A percentile compares a stretch with the other conserved stretches of the same genome.
Evolutionary conservation across 2,797 vertebrate species (phyloP).

Genomic region (Coilia nasus): DNA sequence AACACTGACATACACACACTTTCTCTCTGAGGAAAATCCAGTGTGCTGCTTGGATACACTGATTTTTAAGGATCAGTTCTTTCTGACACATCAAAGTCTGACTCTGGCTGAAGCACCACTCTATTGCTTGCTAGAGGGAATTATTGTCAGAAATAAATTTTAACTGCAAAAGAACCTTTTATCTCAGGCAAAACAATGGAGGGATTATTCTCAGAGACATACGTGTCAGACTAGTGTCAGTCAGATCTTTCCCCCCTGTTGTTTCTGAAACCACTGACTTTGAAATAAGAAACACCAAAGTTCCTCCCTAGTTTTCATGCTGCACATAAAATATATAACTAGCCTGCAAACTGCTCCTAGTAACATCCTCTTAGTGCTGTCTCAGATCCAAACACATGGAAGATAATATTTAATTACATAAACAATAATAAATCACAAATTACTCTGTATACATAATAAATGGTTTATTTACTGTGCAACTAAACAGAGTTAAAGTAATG

Average conservation of each 20-base stretch:
- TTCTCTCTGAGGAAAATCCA: background rate
- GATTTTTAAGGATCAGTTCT: background rate
- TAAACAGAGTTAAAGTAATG: no score
- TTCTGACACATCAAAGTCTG: background rate
- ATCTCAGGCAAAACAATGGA: background rate
- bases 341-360: no score
- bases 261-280: background rate
- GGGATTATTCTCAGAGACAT: background rate
- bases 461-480: background rate
- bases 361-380: no score
- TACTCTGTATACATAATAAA: background rate
- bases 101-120: background rate
- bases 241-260: background rate
- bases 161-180: background rate
- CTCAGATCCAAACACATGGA: no score
- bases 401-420: no score
- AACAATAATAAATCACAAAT: no score
- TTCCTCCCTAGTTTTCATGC: background rate
- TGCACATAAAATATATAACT: background rate
- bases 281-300: background rate
- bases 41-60: background rate
- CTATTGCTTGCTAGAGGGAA: background rate
- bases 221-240: slow-evolving; percentile 8
- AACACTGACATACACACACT: background rate
- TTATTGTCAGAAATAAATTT: slow-evolving; percentile 9